Evolutionary conservation across 2,113 vertebrate genomes (phyloP).

Genomic region (Corvus hawaiiensis): DNA sequence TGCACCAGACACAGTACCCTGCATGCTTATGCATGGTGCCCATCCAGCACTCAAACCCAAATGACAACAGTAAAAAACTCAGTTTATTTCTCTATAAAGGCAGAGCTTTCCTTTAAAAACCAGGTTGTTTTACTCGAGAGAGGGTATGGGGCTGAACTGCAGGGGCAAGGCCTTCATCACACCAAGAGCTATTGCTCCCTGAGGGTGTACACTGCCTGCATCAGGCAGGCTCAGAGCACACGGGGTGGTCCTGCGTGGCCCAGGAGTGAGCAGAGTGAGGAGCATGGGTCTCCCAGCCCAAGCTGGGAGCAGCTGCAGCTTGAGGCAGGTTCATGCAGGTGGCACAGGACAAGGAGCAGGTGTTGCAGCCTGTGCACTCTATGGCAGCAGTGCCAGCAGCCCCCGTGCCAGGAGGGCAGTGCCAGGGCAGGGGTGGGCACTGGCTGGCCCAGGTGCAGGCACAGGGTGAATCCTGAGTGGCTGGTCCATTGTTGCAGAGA

Average conservation of each 20-base stretch:
- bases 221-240: background rate
- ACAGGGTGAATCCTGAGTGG: constrained; percentile 53
- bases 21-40: accelerated
- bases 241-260: background rate
- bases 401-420: accelerated
- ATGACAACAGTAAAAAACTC: background rate
- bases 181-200: background rate
- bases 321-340: background rate
- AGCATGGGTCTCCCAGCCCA: accelerated
- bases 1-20: accelerated
- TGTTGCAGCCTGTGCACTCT: background rate
- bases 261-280: background rate
- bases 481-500: background rate
- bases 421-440: background rate
- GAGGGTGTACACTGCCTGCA: background rate
- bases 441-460: background rate
- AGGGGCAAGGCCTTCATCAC: background rate
- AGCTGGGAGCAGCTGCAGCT: background rate
- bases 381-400: background rate
- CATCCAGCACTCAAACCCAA: background rate
- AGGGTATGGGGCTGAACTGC: background rate
- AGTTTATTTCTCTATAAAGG: constrained; percentile 46
- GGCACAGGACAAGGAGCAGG: background rate
- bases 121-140: background rate
- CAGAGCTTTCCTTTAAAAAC: constrained; percentile 27